Evolutionary conservation across 2,888 invertebrate genomes (phyloP), one percentile per base, ranked within the genome.

Genomic region (Zygothrica quintamaculata): DNA sequence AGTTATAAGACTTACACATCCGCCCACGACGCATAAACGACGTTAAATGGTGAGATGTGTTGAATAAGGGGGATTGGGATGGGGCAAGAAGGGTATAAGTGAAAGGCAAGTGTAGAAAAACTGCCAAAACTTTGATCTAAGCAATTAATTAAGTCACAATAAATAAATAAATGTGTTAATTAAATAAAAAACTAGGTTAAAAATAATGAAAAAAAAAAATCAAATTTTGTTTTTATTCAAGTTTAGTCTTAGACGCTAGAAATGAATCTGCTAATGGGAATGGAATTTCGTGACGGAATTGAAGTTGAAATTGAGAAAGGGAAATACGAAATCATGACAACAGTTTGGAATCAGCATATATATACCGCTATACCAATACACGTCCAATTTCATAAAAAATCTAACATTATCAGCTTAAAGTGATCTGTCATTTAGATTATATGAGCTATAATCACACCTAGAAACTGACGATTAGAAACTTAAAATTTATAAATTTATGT

Each of bases 121-220:
- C 69, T 75, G 72, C 73, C n/a, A n/a, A n/a, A 67, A 78, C 81
- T 81, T 78, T 79, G 70, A 78, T 70, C 60, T 81, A 64, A 73
- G 67, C 60, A 67, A 72, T 73, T 65, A 79, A 73, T 75, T 76
- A 77, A 65, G 78, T 36, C 26, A 43, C 47, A 55, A 74, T 65
- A 77, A 67, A 29, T 8, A 29, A 29, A 79, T 79, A 76, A 18
- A 67, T 53, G 66, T 57, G 65, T 53, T 78, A 66, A 74, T 51
- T 47, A 46, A 52, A 51, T n/a, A 51, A 44, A 25, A 33, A 46
- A 15, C 12, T 58, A 58, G 65, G 52, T 48, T 50, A 12, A 46
- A 59, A 52, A 48, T 29, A 57, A 42, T 25, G 59, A 43, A 22
- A 33, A 42, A 29, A 61, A 43, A 22, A 33, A 29, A 58, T 25